A percentile compares a stretch with the other conserved stretches of the same genome.
Evolutionary conservation across 1,140 invertebrate genomes (phyloP).

Genomic region (Lethocerus indicus): DNA sequence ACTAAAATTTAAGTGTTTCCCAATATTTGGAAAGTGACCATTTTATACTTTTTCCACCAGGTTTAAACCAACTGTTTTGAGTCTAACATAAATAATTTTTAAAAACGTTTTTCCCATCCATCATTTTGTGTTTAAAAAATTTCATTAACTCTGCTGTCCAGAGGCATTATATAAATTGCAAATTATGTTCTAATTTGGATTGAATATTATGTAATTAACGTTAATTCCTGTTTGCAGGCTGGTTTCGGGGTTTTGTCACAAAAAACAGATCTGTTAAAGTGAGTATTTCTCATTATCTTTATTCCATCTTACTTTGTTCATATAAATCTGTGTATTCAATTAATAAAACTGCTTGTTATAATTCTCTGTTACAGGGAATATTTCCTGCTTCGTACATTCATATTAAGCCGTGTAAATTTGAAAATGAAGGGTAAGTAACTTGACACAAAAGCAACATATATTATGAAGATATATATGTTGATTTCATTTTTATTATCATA

Average conservation of each 20-base stretch:
- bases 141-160: background rate
- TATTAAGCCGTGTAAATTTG: conserved; percentile 57
- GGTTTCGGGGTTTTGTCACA: conserved; percentile 71
- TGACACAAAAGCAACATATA: conserved; percentile 12
- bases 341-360: conserved; percentile 3
- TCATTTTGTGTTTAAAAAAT: background rate
- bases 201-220: background rate
- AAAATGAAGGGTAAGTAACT: conserved; percentile 51
- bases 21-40: background rate
- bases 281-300: conserved; percentile 12
- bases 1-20: no score
- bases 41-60: background rate
- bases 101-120: background rate
- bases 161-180: background rate
- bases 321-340: background rate
- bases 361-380: conserved; percentile 40
- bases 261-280: conserved; percentile 59
- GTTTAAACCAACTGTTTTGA: background rate
- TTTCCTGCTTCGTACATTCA: conserved; percentile 64
- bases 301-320: background rate
- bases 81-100: background rate
- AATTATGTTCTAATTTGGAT: background rate
- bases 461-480: background rate
- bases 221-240: conserved; percentile 37
- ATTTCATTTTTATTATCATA: background rate